These are phyloP conservation scores for Odontamblyopus lacepedii DNA, from an alignment of 2,797 vertebrate species.

Conservation along the genomic window DNA sequence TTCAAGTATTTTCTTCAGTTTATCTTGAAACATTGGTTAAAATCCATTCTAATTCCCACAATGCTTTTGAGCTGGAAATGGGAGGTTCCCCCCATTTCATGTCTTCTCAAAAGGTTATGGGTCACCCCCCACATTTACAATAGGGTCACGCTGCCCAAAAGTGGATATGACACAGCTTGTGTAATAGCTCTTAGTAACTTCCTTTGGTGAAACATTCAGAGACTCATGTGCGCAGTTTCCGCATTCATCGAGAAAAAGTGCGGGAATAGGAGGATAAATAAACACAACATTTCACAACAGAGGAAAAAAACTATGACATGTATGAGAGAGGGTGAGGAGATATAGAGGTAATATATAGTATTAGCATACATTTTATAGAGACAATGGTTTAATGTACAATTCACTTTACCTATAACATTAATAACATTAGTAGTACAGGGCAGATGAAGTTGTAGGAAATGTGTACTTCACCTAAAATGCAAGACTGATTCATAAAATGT, in stretches of 20 bases:
- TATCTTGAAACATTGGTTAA: constrained; percentile 37
- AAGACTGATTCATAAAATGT: constrained; percentile 64
- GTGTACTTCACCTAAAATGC: constrained; percentile 48
- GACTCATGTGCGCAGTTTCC: constrained; percentile 46
- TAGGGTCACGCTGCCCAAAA: constrained; percentile 65
- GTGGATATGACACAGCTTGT: constrained; percentile 54
- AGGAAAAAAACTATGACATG: constrained; percentile 58
- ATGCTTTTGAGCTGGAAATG: constrained; percentile 49
- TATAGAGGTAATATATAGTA: constrained; percentile 40
- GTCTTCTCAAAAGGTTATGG: constrained; percentile 68
- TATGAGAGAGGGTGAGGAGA: constrained; percentile 57
- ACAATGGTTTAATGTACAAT: constrained; percentile 52
- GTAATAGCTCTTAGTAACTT: constrained; percentile 58
- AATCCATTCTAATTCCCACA: constrained; percentile 46
- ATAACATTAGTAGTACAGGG: constrained; percentile 35
- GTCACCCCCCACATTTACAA: constrained; percentile 72
- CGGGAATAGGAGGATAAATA: constrained; percentile 56
- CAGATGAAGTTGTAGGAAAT: constrained; percentile 60
- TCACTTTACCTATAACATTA: constrained; percentile 19
- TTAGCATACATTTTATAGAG: constrained; percentile 50
- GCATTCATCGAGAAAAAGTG: constrained; percentile 53
- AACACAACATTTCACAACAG: constrained; percentile 59
- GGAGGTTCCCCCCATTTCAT: constrained; percentile 67
- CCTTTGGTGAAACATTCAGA: constrained; percentile 33
- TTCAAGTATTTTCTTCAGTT: constrained; percentile 41